Base-by-base conservation (phyloP, 1,140 invertebrate species). In the Arctopsyche grandis region DNA sequence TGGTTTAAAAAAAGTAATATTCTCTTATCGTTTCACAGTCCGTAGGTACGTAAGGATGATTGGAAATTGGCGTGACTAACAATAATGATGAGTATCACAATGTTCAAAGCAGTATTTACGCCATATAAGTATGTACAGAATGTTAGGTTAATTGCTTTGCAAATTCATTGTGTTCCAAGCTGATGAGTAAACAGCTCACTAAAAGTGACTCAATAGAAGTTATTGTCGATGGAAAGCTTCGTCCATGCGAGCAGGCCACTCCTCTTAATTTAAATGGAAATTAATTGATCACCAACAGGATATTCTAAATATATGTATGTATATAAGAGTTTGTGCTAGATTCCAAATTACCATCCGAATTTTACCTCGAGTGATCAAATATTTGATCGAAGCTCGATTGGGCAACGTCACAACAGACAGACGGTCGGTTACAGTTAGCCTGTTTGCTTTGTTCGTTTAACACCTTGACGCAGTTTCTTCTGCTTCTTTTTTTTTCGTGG, bases 391-490 rank as follows among this genome's bases (percentile, higher is more conserved):
- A 26, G 19, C 9, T 60, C 9, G n/a, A 22, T 22, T 29, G 63
- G 63, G 63, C 9, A 66, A 66, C 63, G 14, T 19, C 12, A 66
- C 21, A 60, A 12, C n/a, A 60, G 9, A 22, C 19, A 9, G 63
- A 22, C 63, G 63, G 22, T 66, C 24, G 24, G 63, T 26, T 26
- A 66, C 63, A 66, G 63, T 66, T 66, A 66, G 63, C 24, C 24
- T 66, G 63, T 66, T 66, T 66, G 63, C 24, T 66, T 66, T 66
- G 63, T 66, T 66, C 63, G 63, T 66, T 66, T 66, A 66, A 66
- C 63, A 24, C 63, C 14, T 66, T 66, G 24, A 66, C 63, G 58
- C 58, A 5, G 58, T 16, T 22, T 38, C 29, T 38, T 38, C 29
- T 38, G 29, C 29, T 7, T 38, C 29, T 38, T 38, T 38, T 38